Conservation (phyloP, 2,888 invertebrate genomes). For the Actias luna region DNA sequence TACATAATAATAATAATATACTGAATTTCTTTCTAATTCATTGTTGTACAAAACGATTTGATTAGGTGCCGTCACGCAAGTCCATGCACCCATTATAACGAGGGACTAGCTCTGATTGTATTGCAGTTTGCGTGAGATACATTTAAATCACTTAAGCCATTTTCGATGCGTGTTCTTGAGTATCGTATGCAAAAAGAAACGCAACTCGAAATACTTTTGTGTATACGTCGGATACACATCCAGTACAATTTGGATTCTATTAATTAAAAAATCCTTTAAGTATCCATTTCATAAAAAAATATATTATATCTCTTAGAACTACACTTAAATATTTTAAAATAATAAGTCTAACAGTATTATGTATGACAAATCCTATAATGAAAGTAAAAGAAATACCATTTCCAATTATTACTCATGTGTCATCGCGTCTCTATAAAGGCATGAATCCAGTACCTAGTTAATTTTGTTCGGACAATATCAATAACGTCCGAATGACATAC, state of each 20-base stretch:
- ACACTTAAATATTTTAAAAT: no score
- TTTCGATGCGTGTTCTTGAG: neutral
- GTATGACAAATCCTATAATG: neutral
- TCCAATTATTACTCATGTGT: neutral
- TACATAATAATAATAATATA: conserved; percentile 49
- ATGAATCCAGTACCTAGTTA: neutral
- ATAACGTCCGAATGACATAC: conserved; percentile 9
- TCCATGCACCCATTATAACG: conserved; percentile 22
- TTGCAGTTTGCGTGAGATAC: neutral
- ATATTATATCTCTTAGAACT: no score
- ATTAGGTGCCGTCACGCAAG: conserved; percentile 55
- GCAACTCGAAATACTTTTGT: neutral
- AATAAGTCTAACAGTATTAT: neutral
- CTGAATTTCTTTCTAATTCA: conserved; percentile 43
- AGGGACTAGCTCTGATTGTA: neutral
- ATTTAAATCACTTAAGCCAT: neutral
- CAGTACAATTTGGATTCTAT: neutral
- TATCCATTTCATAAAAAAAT: no score
- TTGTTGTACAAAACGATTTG: conserved; percentile 43
- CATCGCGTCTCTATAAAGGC: neutral
- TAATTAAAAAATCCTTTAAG: no score
- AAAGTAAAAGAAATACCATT: neutral
- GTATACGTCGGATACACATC: neutral
- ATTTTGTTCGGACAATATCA: neutral
- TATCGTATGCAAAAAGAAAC: neutral